Conservation (phyloP, 2,888 invertebrate genomes). For the Dermolepida albohirtum region DNA sequence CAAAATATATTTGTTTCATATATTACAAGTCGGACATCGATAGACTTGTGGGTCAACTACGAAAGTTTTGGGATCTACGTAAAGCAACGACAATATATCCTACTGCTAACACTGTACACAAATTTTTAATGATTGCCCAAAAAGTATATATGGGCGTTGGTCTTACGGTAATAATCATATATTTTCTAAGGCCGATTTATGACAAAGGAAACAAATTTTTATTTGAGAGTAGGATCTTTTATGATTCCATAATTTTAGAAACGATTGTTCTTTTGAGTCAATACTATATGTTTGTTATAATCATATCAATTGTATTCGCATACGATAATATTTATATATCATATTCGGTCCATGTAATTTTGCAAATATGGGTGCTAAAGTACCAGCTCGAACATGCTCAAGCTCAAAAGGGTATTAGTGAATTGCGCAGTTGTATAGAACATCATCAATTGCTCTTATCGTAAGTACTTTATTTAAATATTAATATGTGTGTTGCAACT, state of each 20-base stretch:
- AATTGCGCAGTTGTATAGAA: not conserved
- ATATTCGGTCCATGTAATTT: not conserved
- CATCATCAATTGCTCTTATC: slow-evolving; percentile 14
- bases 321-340: not conserved
- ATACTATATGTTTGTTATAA: slow-evolving; percentile 4
- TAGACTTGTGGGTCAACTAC: not conserved
- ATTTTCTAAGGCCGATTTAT: slow-evolving; percentile 10
- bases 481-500: no score
- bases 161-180: not conserved
- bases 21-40: slow-evolving; percentile 21
- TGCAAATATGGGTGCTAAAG: not conserved
- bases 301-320: not conserved
- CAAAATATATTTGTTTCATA: slow-evolving; percentile 8
- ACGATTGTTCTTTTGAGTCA: slow-evolving; percentile 9
- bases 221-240: slow-evolving; percentile 1
- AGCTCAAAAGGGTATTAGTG: not conserved
- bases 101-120: not conserved
- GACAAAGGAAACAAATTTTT: slow-evolving; percentile 7
- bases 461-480: slow-evolving; percentile 20
- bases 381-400: not conserved
- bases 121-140: not conserved
- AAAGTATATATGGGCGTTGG: not conserved
- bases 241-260: slow-evolving; percentile 5
- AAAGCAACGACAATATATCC: not conserved
- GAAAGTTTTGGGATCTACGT: not conserved